Conservation (phyloP, 2,113 vertebrate genomes). For the Passer montanus region DNA sequence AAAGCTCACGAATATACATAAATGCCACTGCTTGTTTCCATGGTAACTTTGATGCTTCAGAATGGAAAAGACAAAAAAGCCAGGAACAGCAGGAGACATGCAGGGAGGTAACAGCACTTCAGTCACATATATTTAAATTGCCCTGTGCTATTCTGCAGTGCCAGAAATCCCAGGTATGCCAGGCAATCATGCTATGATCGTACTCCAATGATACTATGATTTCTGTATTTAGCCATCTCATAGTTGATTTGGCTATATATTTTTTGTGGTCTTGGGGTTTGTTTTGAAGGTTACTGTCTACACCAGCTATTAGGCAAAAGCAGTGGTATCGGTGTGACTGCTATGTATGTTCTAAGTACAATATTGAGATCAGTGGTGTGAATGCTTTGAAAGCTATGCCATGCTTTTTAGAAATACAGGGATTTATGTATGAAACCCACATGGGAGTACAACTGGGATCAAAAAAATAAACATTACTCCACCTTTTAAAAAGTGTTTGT, state of each 20-base stretch:
- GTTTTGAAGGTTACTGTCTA: neutral
- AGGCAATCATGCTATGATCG: neutral
- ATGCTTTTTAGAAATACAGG: neutral
- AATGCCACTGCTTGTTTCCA: constrained; percentile 58
- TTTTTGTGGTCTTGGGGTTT: neutral
- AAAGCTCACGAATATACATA: constrained; percentile 12
- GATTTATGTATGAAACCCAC: neutral
- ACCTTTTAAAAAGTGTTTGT: neutral
- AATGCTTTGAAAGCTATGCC: neutral
- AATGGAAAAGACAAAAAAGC: constrained; percentile 43
- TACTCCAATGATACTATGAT: neutral
- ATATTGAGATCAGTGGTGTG: neutral
- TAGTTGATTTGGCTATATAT: neutral
- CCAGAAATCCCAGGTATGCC: neutral
- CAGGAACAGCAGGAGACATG: neutral
- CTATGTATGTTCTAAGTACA: neutral
- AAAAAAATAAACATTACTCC: neutral
- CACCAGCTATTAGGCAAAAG: neutral
- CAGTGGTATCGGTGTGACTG: neutral
- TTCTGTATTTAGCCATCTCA: neutral
- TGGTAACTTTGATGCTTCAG: constrained; percentile 69
- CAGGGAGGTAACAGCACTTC: neutral
- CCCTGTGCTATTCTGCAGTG: neutral
- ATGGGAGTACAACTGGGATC: neutral
- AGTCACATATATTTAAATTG: neutral